Conservation (phyloP, 1,140 invertebrate genomes). For the Drepana arcuata region DNA sequence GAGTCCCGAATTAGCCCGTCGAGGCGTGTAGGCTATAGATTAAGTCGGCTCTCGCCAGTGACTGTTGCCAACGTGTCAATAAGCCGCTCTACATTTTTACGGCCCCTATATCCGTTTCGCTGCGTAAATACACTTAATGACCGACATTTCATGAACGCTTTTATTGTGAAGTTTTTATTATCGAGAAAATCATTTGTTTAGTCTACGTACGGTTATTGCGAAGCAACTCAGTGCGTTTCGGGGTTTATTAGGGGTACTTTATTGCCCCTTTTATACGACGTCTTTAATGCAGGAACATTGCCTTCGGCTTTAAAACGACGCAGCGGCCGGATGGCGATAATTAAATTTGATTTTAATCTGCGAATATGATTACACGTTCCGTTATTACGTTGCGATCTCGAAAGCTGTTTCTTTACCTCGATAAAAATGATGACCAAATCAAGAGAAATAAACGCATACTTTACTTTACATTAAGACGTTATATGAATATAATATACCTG, state of each 20-base stretch:
- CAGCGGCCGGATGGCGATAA: constrained; percentile 33
- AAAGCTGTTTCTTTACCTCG: constrained; percentile 28
- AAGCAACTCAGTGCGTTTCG: constrained; percentile 44
- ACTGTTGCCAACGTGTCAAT: constrained; percentile 58
- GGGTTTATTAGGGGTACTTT: constrained; percentile 58
- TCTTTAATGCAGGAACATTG: constrained; percentile 35
- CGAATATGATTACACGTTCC: constrained; percentile 39
- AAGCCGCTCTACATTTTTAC: constrained; percentile 57
- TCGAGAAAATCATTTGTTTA: constrained; percentile 63
- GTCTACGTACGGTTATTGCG: constrained; percentile 59
- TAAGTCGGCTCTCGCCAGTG: constrained; percentile 26
- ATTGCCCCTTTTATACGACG: constrained; percentile 45
- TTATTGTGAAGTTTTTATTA: constrained; percentile 68
- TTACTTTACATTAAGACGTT: no score
- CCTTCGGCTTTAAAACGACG: constrained; percentile 25
- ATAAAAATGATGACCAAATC: constrained; percentile 27
- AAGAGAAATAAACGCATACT: no score
- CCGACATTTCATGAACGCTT: constrained; percentile 62
- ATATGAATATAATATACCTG: no score
- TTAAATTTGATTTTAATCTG: constrained; percentile 54
- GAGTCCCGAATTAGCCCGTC: constrained; percentile 26
- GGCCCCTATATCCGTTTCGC: constrained; percentile 59
- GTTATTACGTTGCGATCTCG: constrained; percentile 31
- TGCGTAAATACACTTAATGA: constrained; percentile 65
- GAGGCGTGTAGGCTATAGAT: constrained; percentile 36